Percentiles rank a stretch among this genome's conserved stretches.
These are phyloP conservation scores for Siniperca obscura DNA, from an alignment of 2,797 vertebrate genomes.

Conservation along the genomic window DNA sequence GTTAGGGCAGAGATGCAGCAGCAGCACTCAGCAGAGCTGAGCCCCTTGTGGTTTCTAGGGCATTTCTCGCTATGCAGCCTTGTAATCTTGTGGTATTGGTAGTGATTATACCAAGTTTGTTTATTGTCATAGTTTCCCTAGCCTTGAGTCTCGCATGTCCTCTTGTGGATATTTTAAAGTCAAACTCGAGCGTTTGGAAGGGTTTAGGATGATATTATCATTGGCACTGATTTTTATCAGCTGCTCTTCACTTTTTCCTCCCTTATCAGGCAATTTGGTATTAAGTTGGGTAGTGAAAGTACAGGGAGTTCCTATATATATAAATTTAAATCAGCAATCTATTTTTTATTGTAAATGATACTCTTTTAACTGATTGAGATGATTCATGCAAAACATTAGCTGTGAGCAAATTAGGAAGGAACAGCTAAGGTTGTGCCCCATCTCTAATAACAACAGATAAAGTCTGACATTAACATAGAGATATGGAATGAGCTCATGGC, in stretches of 20 bases:
- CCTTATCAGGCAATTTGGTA: constrained; percentile 35
- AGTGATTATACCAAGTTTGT: constrained; percentile 79
- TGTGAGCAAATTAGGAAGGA: constrained; percentile 51
- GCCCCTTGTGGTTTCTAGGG: constrained; percentile 75
- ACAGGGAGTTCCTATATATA: constrained; percentile 3
- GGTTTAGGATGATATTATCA: constrained; percentile 61
- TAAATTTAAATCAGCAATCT: constrained; percentile 4
- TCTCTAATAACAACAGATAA: constrained; percentile 57
- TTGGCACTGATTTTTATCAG: constrained; percentile 55
- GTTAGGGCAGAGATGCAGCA: constrained; percentile 36
- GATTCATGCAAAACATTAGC: constrained; percentile 30
- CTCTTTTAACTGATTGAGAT: constrained; percentile 3
- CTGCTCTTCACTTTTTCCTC: constrained; percentile 42
- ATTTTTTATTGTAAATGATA: constrained; percentile 6
- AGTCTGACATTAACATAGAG: constrained; percentile 68
- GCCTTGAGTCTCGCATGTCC: constrained; percentile 60
- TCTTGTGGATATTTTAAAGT: constrained; percentile 65
- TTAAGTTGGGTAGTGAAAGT: constrained; percentile 10
- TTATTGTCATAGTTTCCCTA: constrained; percentile 72
- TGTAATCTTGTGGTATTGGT: constrained; percentile 80
- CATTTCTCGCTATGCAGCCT: constrained; percentile 78
- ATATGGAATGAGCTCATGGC: constrained; percentile 73
- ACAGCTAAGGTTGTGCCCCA: constrained; percentile 32
- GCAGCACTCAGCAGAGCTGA: constrained; percentile 57
- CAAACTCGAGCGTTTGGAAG: constrained; percentile 48